Evolutionary conservation across 2,797 vertebrate genomes (phyloP), one percentile per base, ranked within the genome.

Genomic region (Naso thynnoides): DNA sequence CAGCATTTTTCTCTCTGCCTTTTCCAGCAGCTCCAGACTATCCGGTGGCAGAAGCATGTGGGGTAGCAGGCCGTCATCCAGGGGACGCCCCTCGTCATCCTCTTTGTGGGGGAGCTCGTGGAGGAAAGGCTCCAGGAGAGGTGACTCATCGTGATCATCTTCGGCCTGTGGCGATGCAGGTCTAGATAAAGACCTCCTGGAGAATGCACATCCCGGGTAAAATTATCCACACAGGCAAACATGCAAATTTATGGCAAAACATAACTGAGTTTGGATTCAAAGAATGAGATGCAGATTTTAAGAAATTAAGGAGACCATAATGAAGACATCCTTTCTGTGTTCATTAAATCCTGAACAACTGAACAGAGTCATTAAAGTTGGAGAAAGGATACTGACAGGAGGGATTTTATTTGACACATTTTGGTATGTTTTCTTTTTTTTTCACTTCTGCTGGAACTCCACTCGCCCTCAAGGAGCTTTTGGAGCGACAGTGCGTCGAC

Each of bases 1-100:
- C 69, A 96, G 88, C 86, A 96, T 93, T 80, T 93, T 96, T 60
- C 89, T 94, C 79, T 96, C 92, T 0, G 83, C 90, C 60, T 94
- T 94, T 57, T 95, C 91, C 56, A 94, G 83, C 50, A 94, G 61
- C 62, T 95, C 89, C 1, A 91, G 75, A 59, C 93, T 95, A 58
- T 95, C 92, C 0, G 86, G 44, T 0, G 94, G 92, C 63, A 93
- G 82, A 0, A 95, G 80, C 79, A 93, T 73, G 54, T 93, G 91
- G 10, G 93, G 91, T 4, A 93, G 49, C 2, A 91, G 62, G 7
- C 91, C 91, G 1, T 93, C 89, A 55, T 88, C 93, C 23, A 89
- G 87, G 70, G 79, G 86, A 73, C 27, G 85, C 49, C 79, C 90
- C 49, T 91, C 91, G 23, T 86, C 88, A 15, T 89, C 86, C 41